Conservation (phyloP, 1,140 invertebrate genomes). For the Caenorhabditis remanei region DNA sequence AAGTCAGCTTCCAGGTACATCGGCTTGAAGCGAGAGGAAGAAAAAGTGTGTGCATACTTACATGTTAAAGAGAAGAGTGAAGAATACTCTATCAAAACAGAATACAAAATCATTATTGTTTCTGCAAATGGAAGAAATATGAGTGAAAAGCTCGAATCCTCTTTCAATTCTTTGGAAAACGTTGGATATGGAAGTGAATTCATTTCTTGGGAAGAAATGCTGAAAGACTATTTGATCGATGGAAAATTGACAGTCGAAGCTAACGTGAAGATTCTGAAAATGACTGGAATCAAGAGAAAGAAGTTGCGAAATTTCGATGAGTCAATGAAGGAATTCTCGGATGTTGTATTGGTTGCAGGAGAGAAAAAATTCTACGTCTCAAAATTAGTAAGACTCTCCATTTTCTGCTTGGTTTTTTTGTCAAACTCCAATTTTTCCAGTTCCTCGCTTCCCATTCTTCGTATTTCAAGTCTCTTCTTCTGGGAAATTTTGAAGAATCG, state of each 20-base stretch:
- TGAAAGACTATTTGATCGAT: background rate
- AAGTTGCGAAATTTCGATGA: background rate
- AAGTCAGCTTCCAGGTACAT: too few species aligned
- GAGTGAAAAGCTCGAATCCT: too few species aligned
- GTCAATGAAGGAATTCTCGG: background rate
- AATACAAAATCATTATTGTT: too few species aligned
- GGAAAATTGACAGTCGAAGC: background rate
- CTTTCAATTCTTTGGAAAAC: too few species aligned
- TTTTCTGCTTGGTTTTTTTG: background rate
- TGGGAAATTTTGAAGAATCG: background rate
- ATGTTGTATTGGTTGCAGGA: background rate
- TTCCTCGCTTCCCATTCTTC: background rate
- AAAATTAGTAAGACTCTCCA: background rate
- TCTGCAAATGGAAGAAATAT: too few species aligned
- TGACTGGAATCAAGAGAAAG: background rate
- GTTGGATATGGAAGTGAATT: background rate
- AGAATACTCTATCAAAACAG: too few species aligned
- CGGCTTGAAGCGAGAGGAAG: too few species aligned
- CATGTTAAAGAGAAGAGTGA: too few species aligned
- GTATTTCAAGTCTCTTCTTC: background rate
- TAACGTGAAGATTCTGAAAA: background rate
- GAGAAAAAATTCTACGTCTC: background rate
- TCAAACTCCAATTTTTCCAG: background rate
- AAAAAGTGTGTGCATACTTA: too few species aligned
- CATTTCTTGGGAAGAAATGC: too few species aligned